Percentiles rank a stretch among this genome's conserved stretches.
These are phyloP conservation scores for Sycophila sp. DNA, from an alignment of 1,140 invertebrate species.

Conservation along the genomic window DNA sequence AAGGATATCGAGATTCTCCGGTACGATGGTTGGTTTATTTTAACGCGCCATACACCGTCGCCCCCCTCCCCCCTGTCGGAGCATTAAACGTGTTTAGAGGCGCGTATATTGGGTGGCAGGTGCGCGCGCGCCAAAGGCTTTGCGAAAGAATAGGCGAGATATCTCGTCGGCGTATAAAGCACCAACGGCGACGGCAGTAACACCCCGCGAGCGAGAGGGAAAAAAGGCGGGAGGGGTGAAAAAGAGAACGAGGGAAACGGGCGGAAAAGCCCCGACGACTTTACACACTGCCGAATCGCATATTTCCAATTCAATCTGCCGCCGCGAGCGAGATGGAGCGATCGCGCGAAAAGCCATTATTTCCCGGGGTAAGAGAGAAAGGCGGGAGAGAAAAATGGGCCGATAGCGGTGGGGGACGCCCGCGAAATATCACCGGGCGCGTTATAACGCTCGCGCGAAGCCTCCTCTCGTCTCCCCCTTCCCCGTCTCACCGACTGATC, in stretches of 20 bases:
- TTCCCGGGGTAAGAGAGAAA: conserved; percentile 36
- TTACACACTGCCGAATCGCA: conserved; percentile 55
- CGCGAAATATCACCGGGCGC: conserved; percentile 36
- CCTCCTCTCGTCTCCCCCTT: too few species aligned
- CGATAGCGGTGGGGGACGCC: conserved; percentile 37
- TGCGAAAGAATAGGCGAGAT: conserved; percentile 15
- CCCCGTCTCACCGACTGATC: too few species aligned
- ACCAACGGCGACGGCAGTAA: not conserved
- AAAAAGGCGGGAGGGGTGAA: not conserved
- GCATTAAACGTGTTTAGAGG: conserved; percentile 11
- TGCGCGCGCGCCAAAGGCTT: not conserved
- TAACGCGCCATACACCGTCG: conserved; percentile 9
- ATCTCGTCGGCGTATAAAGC: conserved; percentile 22
- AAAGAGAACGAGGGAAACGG: not conserved
- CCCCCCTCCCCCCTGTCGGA: too few species aligned
- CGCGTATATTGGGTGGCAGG: not conserved
- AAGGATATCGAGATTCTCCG: not conserved
- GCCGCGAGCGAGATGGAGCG: conserved; percentile 33
- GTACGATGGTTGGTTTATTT: conserved; percentile 8
- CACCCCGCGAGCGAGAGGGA: not conserved
- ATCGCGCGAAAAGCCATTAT: conserved; percentile 56
- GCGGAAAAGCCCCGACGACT: conserved; percentile 49
- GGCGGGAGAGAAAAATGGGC: not conserved
- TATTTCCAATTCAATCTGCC: conserved; percentile 59
- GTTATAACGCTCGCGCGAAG: too few species aligned